Conservation (phyloP, 92 coral and sea anemone genomes). For the Porites cylindrica region DNA sequence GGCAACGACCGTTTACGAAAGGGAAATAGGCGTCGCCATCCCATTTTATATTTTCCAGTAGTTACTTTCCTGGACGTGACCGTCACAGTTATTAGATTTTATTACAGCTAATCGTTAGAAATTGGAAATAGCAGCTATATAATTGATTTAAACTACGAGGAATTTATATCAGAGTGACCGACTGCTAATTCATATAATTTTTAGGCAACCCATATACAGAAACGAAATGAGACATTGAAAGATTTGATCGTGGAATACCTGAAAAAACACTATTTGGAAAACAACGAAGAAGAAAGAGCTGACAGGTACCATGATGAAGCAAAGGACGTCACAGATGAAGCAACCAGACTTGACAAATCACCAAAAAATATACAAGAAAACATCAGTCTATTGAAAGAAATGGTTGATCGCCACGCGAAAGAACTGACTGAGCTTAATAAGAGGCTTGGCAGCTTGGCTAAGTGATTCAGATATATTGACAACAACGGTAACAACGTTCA, state of each 20-base stretch:
- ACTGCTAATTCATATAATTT: neutral
- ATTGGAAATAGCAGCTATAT: too few species aligned
- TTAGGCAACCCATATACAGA: neutral
- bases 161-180: neutral
- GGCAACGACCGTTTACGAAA: too few species aligned
- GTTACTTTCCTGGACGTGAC: too few species aligned
- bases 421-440: conserved; percentile 14
- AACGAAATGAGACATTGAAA: conserved; percentile 6
- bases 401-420: conserved; percentile 1
- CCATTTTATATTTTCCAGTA: too few species aligned
- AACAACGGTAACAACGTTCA: too few species aligned
- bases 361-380: conserved; percentile 10
- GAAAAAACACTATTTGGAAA: conserved; percentile 1
- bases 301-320: neutral
- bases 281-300: neutral
- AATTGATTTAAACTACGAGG: neutral
- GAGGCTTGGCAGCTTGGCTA: conserved; percentile 1
- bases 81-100: too few species aligned
- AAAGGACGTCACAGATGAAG: neutral
- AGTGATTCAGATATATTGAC: neutral
- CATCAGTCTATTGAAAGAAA: neutral
- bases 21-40: too few species aligned
- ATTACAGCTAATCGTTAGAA: too few species aligned
- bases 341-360: neutral
- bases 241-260: conserved; percentile 23